Base-by-base conservation (phyloP, 2,797 vertebrate species). In the Ciconia nigra region DNA sequence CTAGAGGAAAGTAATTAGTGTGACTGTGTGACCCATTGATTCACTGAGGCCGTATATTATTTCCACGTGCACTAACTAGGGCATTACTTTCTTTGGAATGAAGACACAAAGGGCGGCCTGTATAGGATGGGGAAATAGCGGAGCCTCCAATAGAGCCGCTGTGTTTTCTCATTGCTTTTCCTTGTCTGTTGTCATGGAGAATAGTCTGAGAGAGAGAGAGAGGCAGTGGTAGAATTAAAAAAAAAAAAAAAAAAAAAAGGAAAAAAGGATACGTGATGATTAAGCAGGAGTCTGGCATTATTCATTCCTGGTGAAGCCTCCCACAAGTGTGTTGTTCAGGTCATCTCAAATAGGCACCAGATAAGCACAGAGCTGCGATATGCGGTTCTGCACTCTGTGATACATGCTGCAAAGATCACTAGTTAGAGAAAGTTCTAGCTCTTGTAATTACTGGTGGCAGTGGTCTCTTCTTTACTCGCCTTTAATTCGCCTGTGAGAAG, bases 131-230 rank as follows among this genome's bases (percentile, higher is more conserved):
- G 15, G 42, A 81, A 91, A 88, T 12, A 76, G 21, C 13, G 10
- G 49, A 78, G 14, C 13, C 8, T 83, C 19, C 49, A n/a, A 28
- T 31, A 81, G 37, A 59, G 18, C 21, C 7, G 11, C 31, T 88
- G 47, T 92, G 58, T 93, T 95, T 93, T 81, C 74, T 93, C 44
- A 6, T 35, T 83, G 65, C 85, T 93, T 92, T 92, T 85, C 84
- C 94, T 83, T 92, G 44, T 92, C 94, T 97, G 90, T 97, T 97
- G 95, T 96, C 94, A 96, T 97, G 95, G 96, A 95, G 93, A 96
- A 58, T 44, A 94, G 90, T 55, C 74, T 46, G 84, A 63, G 49
- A 80, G 55, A 82, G 37, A 82, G 37, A 58, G 37, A 10, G 4
- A 86, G n/a, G 28, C 84, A 72, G 37, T 44, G 58, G 31, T 51